Conservation (phyloP, 2,113 vertebrate genomes). For the Strigops habroptila region DNA sequence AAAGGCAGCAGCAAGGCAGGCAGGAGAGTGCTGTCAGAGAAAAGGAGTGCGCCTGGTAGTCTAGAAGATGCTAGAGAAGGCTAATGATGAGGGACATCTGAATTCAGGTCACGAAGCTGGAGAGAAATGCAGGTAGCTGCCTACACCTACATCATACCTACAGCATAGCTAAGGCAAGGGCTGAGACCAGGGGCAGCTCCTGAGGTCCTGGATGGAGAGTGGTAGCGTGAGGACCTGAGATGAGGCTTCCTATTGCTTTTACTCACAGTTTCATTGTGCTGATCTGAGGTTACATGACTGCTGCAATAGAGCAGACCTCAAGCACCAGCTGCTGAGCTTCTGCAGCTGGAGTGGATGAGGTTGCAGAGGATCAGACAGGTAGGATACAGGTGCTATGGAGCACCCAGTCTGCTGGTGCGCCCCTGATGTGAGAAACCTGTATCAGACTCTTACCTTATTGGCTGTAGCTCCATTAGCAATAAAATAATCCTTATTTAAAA, state of each 20-base stretch:
- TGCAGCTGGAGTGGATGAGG: background rate
- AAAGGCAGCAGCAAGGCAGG: background rate
- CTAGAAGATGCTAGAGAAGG: background rate
- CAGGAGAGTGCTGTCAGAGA: background rate
- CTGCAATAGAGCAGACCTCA: background rate
- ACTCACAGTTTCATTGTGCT: background rate
- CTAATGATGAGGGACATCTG: background rate
- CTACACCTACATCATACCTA: too few species aligned
- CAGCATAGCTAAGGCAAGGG: background rate
- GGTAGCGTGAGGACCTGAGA: background rate
- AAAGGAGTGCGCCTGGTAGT: background rate
- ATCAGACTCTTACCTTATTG: background rate
- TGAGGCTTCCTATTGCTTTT: background rate
- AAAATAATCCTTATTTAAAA: background rate
- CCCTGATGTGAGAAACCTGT: accelerated
- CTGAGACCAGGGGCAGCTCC: background rate
- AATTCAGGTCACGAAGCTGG: background rate
- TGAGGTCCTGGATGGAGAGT: accelerated
- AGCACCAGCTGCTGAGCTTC: background rate
- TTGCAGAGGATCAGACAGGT: background rate
- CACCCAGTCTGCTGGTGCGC: background rate
- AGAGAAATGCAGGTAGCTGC: background rate
- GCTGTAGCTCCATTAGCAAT: background rate
- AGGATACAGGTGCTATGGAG: too few species aligned
- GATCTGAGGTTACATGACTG: background rate